These are phyloP conservation scores for Habroteleia sp. DNA, from an alignment of 2,888 invertebrate species.

Conservation along the genomic window DNA sequence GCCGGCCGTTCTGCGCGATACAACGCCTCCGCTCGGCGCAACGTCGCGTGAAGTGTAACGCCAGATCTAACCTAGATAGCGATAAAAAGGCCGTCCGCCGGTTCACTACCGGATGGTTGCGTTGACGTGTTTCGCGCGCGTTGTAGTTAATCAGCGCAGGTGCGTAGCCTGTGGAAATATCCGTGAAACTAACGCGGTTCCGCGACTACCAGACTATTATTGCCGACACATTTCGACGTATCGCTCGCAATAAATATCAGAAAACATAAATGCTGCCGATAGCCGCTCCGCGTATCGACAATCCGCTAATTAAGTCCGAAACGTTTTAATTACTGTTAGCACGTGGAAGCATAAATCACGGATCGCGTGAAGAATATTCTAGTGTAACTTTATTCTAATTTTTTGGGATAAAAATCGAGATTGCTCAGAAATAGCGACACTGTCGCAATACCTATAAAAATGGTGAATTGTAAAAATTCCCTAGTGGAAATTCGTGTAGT, in stretches of 20 bases:
- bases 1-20: constrained; percentile 5
- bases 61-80: constrained; percentile 30
- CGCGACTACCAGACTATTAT: constrained; percentile 25
- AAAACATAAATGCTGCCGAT: constrained; percentile 16
- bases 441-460: too few relatives aligned
- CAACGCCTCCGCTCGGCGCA: constrained; percentile 21
- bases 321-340: constrained; percentile 31
- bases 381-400: too few relatives aligned
- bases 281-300: neutral
- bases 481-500: too few relatives aligned
- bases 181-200: constrained; percentile 12
- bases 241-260: constrained; percentile 13
- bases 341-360: constrained; percentile 6
- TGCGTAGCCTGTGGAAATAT: constrained; percentile 31
- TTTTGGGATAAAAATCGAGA: too few relatives aligned
- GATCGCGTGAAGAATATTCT: too few relatives aligned
- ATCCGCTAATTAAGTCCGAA: constrained; percentile 5
- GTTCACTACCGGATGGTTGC: constrained; percentile 9
- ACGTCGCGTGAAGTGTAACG: constrained; percentile 17
- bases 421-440: constrained; percentile 41
- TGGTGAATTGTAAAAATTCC: too few relatives aligned
- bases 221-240: constrained; percentile 13
- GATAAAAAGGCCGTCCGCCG: constrained; percentile 16
- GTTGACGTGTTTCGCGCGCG: constrained; percentile 17
- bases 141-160: constrained; percentile 31